Evolutionary conservation across 2,888 invertebrate genomes (phyloP).

Genomic region (Drosophila falleni): DNA sequence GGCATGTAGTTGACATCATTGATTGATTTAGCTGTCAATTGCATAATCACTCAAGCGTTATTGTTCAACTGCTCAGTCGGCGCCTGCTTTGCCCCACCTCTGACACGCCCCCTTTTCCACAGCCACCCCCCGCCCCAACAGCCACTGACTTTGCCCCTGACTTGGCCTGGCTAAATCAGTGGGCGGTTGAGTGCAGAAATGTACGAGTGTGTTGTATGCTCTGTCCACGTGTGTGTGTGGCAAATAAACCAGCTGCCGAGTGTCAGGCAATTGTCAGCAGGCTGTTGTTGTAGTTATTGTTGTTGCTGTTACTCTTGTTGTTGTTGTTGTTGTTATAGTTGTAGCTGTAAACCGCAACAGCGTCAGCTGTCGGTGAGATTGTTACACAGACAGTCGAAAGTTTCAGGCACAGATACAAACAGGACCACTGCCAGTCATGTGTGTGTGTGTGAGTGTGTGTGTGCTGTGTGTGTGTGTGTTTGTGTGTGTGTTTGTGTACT

Average conservation of each 20-base stretch:
- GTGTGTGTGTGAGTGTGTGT: constrained; percentile 23
- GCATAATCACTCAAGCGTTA: constrained; percentile 84
- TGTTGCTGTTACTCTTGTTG: constrained; percentile 47
- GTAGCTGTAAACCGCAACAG: constrained; percentile 74
- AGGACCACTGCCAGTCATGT: neutral
- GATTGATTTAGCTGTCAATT: constrained; percentile 85
- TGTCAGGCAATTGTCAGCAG: constrained; percentile 80
- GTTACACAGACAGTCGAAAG: constrained; percentile 54
- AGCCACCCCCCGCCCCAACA: neutral
- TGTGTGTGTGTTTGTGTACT: constrained; percentile 28
- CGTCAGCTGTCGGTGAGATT: constrained; percentile 81
- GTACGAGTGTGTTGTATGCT: neutral
- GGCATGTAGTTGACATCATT: constrained; percentile 83
- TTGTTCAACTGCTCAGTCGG: constrained; percentile 77
- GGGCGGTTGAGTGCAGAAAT: constrained; percentile 11
- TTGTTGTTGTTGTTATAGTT: constrained; percentile 69
- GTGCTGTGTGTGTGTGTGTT: constrained; percentile 29
- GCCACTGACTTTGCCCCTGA: constrained; percentile 30
- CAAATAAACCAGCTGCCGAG: constrained; percentile 77
- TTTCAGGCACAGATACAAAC: constrained; percentile 21
- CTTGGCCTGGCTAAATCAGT: constrained; percentile 57
- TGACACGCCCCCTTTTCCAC: constrained; percentile 6
- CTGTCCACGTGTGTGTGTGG: constrained; percentile 69
- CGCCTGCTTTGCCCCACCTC: constrained; percentile 33
- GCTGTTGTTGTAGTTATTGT: constrained; percentile 28